These are phyloP conservation scores for Meleagris gallopavo DNA, from an alignment of 2,113 vertebrate species.

Conservation along the genomic window DNA sequence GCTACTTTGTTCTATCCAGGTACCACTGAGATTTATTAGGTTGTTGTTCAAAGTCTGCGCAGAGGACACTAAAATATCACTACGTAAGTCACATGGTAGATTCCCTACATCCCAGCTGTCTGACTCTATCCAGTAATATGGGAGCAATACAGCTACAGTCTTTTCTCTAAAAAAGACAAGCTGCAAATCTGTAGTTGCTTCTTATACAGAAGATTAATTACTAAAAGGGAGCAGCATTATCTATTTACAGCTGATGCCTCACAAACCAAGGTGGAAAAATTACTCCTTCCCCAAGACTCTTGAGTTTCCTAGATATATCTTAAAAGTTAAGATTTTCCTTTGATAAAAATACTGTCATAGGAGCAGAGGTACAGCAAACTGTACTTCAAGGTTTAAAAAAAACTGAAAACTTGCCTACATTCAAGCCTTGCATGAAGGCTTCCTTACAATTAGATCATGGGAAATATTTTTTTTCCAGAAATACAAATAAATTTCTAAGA, in stretches of 20 bases:
- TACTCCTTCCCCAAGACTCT: neutral
- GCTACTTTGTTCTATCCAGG: neutral
- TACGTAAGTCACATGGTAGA: neutral
- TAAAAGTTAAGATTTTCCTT: neutral
- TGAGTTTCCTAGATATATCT: neutral
- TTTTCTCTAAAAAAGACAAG: neutral
- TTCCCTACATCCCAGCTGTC: neutral
- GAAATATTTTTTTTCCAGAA: neutral
- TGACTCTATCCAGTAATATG: neutral
- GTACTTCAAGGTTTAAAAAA: neutral
- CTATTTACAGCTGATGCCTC: neutral
- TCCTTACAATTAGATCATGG: neutral
- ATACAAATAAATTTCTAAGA: neutral
- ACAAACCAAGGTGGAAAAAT: neutral
- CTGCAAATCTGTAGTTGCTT: neutral
- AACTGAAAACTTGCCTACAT: neutral
- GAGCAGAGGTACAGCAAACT: neutral
- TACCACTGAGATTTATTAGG: conserved; percentile 3
- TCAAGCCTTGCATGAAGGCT: neutral
- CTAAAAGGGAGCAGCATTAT: neutral
- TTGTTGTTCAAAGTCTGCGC: neutral
- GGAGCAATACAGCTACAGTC: neutral
- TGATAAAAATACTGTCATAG: neutral
- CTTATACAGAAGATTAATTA: neutral
- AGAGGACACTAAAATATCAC: neutral